A percentile compares a stretch with the other conserved stretches of the same genome.
Evolutionary conservation across 2,113 vertebrate genomes (phyloP).

Genomic region (Nibea albiflora): DNA sequence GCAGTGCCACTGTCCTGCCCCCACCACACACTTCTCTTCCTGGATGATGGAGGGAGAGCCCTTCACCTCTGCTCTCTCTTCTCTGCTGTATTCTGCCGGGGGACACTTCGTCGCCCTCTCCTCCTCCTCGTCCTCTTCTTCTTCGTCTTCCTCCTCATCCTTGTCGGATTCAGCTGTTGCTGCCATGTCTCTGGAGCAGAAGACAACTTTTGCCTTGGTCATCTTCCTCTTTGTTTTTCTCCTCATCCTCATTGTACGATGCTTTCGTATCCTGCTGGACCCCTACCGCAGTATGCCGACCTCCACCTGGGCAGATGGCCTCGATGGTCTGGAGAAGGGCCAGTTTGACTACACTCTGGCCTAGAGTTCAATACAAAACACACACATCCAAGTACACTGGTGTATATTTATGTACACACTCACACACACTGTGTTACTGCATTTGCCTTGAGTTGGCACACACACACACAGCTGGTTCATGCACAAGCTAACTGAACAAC

Average conservation of each 20-base stretch:
- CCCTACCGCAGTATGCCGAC: constrained; percentile 89
- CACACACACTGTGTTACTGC: background rate
- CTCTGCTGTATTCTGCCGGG: constrained; percentile 61
- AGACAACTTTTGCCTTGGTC: constrained; percentile 88
- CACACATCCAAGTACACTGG: background rate
- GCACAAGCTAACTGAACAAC: constrained; percentile 17
- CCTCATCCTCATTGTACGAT: constrained; percentile 87
- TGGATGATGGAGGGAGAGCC: constrained; percentile 85
- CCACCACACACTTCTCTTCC: constrained; percentile 46
- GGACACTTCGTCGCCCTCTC: constrained; percentile 77
- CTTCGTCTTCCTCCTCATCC: constrained; percentile 60
- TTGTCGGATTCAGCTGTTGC: constrained; percentile 70
- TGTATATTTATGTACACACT: background rate
- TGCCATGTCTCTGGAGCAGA: constrained; percentile 88
- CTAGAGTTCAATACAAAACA: constrained; percentile 35
- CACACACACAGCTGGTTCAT: background rate
- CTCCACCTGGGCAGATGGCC: constrained; percentile 88
- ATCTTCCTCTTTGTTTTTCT: constrained; percentile 89
- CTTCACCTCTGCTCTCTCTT: constrained; percentile 77
- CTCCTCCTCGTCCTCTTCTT: constrained; percentile 55
- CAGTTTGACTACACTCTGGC: constrained; percentile 84
- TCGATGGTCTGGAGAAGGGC: constrained; percentile 89
- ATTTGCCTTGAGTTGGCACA: background rate
- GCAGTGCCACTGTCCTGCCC: constrained; percentile 57
- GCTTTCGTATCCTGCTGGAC: constrained; percentile 89